These are phyloP conservation scores for Eptesicus fuscus DNA, from an alignment of 2,113 vertebrate genomes.

Conservation along the genomic window DNA sequence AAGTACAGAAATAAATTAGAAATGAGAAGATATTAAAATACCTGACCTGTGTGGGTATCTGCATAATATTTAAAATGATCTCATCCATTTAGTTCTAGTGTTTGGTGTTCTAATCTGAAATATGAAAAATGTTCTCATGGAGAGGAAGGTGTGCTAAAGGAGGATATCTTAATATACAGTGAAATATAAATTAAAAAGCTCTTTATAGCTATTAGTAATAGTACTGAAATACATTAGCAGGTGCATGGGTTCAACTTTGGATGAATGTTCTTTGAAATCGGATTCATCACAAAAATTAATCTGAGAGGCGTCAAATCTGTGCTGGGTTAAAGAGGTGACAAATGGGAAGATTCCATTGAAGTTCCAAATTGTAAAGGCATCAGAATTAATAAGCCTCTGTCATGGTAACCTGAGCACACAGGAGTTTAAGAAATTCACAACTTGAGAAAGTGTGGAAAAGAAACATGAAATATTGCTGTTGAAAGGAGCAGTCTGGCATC, in stretches of 20 bases:
- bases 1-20: conserved; percentile 74
- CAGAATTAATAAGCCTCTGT: conserved; percentile 70
- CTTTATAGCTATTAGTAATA: conserved; percentile 73
- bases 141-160: conserved; percentile 54
- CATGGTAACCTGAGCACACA: not conserved
- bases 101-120: conserved; percentile 68
- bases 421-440: conserved; percentile 37
- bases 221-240: conserved; percentile 68
- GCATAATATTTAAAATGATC: conserved; percentile 72
- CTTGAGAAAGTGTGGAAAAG: conserved; percentile 24
- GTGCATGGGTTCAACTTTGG: conserved; percentile 66
- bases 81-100: conserved; percentile 70
- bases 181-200: conserved; percentile 75
- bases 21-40: conserved; percentile 74
- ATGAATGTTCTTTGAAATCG: conserved; percentile 74
- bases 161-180: conserved; percentile 72
- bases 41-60: conserved; percentile 70
- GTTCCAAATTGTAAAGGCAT: conserved; percentile 66
- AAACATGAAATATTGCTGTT: not conserved
- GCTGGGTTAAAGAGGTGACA: conserved; percentile 63
- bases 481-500: conserved; percentile 31
- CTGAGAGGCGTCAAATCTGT: conserved; percentile 61
- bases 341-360: conserved; percentile 62
- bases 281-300: conserved; percentile 75
- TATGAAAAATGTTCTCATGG: conserved; percentile 70